Evolutionary conservation across 2,888 invertebrate genomes (phyloP), one percentile per base, ranked within the genome.

Genomic region (Crepidodera aurea): DNA sequence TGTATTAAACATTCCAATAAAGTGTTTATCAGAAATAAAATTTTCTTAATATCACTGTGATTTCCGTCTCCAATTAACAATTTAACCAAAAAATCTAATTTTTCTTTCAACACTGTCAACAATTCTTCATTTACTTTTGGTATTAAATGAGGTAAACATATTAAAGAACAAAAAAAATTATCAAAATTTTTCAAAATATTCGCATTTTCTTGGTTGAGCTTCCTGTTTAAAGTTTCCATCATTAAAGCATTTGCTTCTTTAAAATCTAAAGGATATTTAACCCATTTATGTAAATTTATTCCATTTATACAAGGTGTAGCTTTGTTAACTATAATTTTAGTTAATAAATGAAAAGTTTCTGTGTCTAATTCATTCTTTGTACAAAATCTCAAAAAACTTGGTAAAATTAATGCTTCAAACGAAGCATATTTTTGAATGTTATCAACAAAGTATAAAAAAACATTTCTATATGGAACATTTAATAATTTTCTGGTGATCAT

Each of bases 351-450:
- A 71, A 92, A 82, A 1, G 85, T 83, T 32, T 84, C 80, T 29
- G 77, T 75, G 67, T 88, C 84, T 57, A 88, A 85, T 59, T 83
- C 78, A 0, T 81, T 80, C 51, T 86, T 84, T 13, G 83, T 73
- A 29, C 87, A 86, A 72, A 84, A 85, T 54, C 85, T 85, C 19
- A 92, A 72, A 62, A 90, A 86, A 12, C 85, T 83, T 0, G 92
- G 91, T 51, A 93, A 79, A 64, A 93, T 85, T 27, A 90, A 83
- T 67, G 88, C 83, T 75, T 93, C 92, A 78, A 92, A 92, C 51
- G 88, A 87, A 0, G 88, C 83, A 74, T 89, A 90, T 27, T 84
- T 78, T 32, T 86, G 83, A 2, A 92, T 85, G 77, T 87, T 85
- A 71, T 87, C 85, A 1, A 91, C 85, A 73, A 91, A 88, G 58